Evolutionary conservation across 2,888 invertebrate genomes (phyloP).

Genomic region (Lochmaea crataegi): DNA sequence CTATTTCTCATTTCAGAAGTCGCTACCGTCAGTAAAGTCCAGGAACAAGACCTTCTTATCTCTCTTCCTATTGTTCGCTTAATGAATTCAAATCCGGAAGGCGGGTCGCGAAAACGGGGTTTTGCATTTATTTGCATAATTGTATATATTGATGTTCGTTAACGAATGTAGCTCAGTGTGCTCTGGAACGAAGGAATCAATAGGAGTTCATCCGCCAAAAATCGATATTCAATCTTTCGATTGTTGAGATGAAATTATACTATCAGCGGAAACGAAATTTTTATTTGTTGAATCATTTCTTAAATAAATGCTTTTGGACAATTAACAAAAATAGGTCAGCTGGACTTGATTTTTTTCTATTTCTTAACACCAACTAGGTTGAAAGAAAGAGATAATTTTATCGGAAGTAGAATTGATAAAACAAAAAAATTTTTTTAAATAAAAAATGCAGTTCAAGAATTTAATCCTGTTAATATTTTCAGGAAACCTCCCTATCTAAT

Average conservation of each 20-base stretch:
- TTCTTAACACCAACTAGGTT: too few species aligned
- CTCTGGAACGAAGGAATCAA: constrained; percentile 45
- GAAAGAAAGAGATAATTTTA: too few species aligned
- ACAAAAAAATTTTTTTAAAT: too few species aligned
- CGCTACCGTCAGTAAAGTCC: constrained; percentile 50
- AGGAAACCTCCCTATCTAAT: too few species aligned
- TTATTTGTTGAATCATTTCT: not conserved
- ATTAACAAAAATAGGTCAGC: too few species aligned
- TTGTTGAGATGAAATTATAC: constrained; percentile 13
- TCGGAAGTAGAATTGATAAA: too few species aligned
- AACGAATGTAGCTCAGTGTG: constrained; percentile 61
- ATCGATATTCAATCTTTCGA: constrained; percentile 28
- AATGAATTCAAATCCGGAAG: constrained; percentile 65
- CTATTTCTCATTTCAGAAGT: constrained; percentile 35
- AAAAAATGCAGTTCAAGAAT: too few species aligned
- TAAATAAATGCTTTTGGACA: too few species aligned
- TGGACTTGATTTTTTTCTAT: too few species aligned
- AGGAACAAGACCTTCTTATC: constrained; percentile 60
- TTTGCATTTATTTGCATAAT: constrained; percentile 66
- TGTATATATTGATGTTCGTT: constrained; percentile 66
- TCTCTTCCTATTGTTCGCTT: constrained; percentile 63
- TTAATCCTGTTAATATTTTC: too few species aligned
- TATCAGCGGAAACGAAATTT: not conserved
- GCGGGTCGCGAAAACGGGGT: constrained; percentile 63
- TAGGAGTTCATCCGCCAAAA: constrained; percentile 15